Evolutionary conservation across 2,797 vertebrate species (phyloP).

Genomic region (Tokudaia muenninki): DNA sequence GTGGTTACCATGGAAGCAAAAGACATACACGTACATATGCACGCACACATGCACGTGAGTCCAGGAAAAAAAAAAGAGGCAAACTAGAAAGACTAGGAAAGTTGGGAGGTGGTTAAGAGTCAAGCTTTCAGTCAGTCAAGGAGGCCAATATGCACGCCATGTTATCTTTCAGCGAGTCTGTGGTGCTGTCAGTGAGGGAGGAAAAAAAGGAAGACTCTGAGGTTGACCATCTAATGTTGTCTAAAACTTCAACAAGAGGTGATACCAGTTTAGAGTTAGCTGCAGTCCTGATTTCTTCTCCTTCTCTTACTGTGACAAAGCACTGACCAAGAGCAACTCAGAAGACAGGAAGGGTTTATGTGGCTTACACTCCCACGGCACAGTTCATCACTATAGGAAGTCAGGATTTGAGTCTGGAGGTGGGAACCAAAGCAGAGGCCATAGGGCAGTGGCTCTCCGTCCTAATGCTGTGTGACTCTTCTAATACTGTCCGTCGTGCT

Average conservation of each 20-base stretch:
- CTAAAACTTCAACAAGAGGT: not conserved
- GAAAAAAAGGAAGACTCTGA: not conserved
- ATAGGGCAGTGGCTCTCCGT: not conserved
- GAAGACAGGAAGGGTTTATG: not conserved
- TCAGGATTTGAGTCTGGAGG: not conserved
- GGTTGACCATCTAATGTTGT: not conserved
- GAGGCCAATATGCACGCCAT: not conserved
- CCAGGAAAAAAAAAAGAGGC: conserved; percentile 42
- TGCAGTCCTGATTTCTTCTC: not conserved
- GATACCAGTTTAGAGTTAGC: not conserved
- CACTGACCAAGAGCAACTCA: not conserved
- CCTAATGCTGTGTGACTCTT: not conserved
- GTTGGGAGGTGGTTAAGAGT: not conserved
- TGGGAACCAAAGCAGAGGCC: not conserved
- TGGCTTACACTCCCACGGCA: too few relatives aligned
- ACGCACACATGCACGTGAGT: not conserved
- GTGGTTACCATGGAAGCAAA: conserved; percentile 55
- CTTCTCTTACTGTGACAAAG: not conserved
- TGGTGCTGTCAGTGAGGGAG: not conserved
- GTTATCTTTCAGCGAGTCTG: not conserved
- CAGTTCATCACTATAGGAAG: not conserved
- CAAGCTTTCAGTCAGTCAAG: not conserved
- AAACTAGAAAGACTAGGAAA: not conserved
- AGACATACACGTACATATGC: not conserved
- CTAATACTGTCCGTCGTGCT: not conserved